Percentiles rank a stretch among this genome's conserved stretches.
Conservation (phyloP, 2,888 invertebrate species). For the Tetanocera ferruginea region DNA sequence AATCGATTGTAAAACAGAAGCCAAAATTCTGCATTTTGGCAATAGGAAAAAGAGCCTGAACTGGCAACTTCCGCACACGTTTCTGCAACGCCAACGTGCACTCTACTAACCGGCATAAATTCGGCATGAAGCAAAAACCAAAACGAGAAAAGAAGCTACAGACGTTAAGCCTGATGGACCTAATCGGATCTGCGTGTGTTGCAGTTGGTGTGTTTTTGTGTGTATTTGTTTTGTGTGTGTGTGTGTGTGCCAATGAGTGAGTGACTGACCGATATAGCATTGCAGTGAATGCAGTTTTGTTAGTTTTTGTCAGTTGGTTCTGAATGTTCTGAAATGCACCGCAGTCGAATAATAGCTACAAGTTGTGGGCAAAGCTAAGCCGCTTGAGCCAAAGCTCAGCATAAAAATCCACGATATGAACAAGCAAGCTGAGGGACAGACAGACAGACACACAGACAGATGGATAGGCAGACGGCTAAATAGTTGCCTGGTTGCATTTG, state of each 20-base stretch:
- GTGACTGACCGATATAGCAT: slow-evolving; percentile 21
- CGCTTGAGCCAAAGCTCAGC: background rate
- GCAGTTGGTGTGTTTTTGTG: background rate
- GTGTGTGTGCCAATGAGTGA: background rate
- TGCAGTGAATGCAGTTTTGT: background rate
- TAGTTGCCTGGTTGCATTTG: slow-evolving; percentile 23
- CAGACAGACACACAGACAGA: slow-evolving; percentile 14
- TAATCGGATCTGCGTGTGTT: slow-evolving; percentile 26
- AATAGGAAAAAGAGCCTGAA: background rate
- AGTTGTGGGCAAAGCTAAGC: slow-evolving; percentile 26
- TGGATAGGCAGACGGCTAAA: background rate
- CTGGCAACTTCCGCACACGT: too few relatives aligned
- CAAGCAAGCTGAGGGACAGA: slow-evolving; percentile 20
- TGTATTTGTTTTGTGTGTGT: background rate
- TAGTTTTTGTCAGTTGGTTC: background rate
- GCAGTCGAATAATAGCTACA: slow-evolving; percentile 8
- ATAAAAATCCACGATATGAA: background rate
- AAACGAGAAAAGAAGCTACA: background rate
- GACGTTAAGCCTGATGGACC: slow-evolving; percentile 31
- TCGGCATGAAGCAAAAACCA: background rate
- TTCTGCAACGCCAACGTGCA: background rate
- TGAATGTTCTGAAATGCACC: slow-evolving; percentile 1
- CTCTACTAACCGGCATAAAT: background rate
- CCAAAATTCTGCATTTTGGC: background rate
- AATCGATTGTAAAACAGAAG: slow-evolving; percentile 28